phyloP scores from a whole-genome alignment of 2,113 vertebrate species.

The Crotophaga sulcirostris region DNA sequence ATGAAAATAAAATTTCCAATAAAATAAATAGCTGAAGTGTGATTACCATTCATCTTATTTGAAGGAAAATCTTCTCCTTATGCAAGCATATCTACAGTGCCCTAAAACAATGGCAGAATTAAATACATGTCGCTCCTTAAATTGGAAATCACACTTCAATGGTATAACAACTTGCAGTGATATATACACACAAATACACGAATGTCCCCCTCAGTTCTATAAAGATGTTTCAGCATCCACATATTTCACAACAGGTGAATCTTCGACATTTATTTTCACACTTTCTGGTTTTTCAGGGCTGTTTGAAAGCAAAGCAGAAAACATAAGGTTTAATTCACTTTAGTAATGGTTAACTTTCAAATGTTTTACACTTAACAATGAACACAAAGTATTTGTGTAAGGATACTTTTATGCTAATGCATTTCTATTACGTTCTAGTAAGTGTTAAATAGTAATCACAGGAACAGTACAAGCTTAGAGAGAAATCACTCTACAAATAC shows the following conservation, averaged over 20 bases:
- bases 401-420: background rate
- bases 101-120: slow-evolving; percentile 57
- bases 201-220: slow-evolving; percentile 74
- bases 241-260: slow-evolving; percentile 74
- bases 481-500: background rate
- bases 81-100: slow-evolving; percentile 62
- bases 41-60: slow-evolving; percentile 64
- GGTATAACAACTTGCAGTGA: slow-evolving; percentile 61
- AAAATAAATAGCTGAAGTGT: slow-evolving; percentile 81
- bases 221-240: slow-evolving; percentile 89
- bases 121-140: slow-evolving; percentile 54
- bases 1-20: slow-evolving; percentile 65
- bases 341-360: background rate
- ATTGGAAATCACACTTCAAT: slow-evolving; percentile 62
- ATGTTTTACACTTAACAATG: background rate
- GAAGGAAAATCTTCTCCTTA: slow-evolving; percentile 45
- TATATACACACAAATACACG: slow-evolving; percentile 46
- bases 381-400: background rate
- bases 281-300: slow-evolving; percentile 90
- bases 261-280: slow-evolving; percentile 87
- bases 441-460: background rate
- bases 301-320: slow-evolving; percentile 66
- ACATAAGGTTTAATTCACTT: background rate
- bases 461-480: background rate
- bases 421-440: background rate